Evolutionary conservation across 2,797 vertebrate species (phyloP), one percentile per base, ranked within the genome.

Genomic region (Bradypodion pumilum): DNA sequence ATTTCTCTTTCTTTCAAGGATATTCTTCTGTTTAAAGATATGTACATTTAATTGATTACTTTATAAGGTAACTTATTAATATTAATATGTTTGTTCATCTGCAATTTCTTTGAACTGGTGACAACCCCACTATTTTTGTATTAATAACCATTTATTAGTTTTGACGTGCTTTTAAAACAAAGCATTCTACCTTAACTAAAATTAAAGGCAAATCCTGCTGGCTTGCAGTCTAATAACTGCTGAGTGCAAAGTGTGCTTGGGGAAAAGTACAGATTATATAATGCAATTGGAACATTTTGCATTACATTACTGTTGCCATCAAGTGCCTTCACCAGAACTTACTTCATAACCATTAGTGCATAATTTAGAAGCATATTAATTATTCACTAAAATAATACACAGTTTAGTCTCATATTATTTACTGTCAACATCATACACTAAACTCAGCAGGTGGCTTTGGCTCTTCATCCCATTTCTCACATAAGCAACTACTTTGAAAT

Each of bases 311-410:
- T 68, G 10, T 83, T 76, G 46, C 25, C 73, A 52, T 66, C 81
- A 82, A 82, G 60, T 29, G 44, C 46, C 49, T 76, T 40, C 29
- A 73, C 37, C 56, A 81, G 35, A 81, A 81, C 40, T 25, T 73
- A 42, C 25, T 81, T 73, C 81, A 66, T 76, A 68, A 63, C 62
- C 46, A 76, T 66, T 76, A 68, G 25, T 40, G 16, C 81, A 76
- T 83, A 56, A 76, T 75, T 83, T 66, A 66, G 73, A 75, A 59
- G 16, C 27, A 37, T 42, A 56, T 83, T 27, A 83, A 83, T 83
- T 83, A 76, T 76, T 83, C 73, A 83, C 25, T 75, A 52, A 68
- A 76, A 83, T n/a, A 15, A 83, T 68, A 68, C 44, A 83, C 44
- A 27, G 9, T 76, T 83, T 40, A 83, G 74, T 56, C 44, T 56